These are phyloP conservation scores for Malacoraja senta DNA, from an alignment of 2,797 vertebrate genomes.

Conservation along the genomic window DNA sequence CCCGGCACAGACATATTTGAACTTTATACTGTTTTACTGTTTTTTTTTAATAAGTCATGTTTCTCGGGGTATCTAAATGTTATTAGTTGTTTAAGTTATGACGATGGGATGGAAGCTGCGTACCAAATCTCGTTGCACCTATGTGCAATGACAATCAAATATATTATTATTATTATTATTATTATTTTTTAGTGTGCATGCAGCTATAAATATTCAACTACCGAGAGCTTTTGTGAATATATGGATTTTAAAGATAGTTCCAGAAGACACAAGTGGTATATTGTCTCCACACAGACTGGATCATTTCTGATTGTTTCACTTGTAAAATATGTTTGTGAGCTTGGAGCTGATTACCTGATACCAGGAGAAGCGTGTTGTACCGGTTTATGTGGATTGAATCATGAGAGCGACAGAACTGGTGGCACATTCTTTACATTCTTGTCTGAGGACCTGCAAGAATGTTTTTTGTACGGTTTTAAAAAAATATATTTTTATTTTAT, in stretches of 20 bases:
- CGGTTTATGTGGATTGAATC: not conserved
- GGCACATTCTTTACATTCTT: conserved; percentile 3
- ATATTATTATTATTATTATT: too few relatives aligned
- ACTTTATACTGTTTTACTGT: too few relatives aligned
- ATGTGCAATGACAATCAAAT: too few relatives aligned
- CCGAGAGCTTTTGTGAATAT: not conserved
- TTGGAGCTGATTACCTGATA: not conserved
- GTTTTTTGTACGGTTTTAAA: too few relatives aligned
- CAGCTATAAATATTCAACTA: not conserved
- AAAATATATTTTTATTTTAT: too few relatives aligned
- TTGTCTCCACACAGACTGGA: not conserved
- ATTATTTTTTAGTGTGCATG: not conserved
- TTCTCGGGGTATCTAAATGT: too few relatives aligned
- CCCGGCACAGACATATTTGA: too few relatives aligned
- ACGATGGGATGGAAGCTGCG: too few relatives aligned
- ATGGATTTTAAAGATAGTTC: not conserved
- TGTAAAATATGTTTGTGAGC: not conserved
- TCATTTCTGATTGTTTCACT: not conserved
- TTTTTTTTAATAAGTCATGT: too few relatives aligned
- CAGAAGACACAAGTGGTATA: too few relatives aligned
- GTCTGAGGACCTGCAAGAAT: not conserved
- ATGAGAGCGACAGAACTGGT: not conserved
- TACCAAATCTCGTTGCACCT: too few relatives aligned
- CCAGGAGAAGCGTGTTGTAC: not conserved
- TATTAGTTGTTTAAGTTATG: too few relatives aligned